Evolutionary conservation across 2,888 invertebrate genomes (phyloP).

Genomic region (Epicampocera succincta): DNA sequence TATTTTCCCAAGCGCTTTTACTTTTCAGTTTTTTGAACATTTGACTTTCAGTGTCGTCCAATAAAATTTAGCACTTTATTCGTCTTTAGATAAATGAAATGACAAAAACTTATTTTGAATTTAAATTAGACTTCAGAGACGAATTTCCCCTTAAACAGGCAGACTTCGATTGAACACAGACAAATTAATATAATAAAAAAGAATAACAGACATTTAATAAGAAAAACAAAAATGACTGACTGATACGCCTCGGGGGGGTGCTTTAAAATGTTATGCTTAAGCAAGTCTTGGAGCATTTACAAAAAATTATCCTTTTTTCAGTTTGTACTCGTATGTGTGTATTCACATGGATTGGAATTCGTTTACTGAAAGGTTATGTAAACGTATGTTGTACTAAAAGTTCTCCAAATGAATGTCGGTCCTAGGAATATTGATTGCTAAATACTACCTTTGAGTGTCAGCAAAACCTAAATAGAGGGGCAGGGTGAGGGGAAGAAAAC

Average conservation of each 20-base stretch:
- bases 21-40: not conserved
- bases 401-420: too few relatives aligned
- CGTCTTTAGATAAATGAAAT: not conserved
- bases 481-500: too few relatives aligned
- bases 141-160: not conserved
- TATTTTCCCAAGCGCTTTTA: too few relatives aligned
- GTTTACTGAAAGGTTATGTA: constrained; percentile 14
- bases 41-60: not conserved
- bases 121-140: constrained; percentile 29
- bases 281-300: not conserved
- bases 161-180: not conserved
- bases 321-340: not conserved
- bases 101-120: constrained; percentile 6
- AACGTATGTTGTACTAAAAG: too few relatives aligned
- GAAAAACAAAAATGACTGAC: not conserved
- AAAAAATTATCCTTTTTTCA: not conserved
- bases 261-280: constrained; percentile 16
- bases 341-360: not conserved
- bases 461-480: too few relatives aligned
- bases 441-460: not conserved
- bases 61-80: not conserved
- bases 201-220: constrained; percentile 5
- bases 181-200: not conserved
- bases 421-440: not conserved
- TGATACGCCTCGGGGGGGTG: constrained; percentile 30